Conservation (phyloP, 2,113 vertebrate species). For the Callorhinus ursinus region DNA sequence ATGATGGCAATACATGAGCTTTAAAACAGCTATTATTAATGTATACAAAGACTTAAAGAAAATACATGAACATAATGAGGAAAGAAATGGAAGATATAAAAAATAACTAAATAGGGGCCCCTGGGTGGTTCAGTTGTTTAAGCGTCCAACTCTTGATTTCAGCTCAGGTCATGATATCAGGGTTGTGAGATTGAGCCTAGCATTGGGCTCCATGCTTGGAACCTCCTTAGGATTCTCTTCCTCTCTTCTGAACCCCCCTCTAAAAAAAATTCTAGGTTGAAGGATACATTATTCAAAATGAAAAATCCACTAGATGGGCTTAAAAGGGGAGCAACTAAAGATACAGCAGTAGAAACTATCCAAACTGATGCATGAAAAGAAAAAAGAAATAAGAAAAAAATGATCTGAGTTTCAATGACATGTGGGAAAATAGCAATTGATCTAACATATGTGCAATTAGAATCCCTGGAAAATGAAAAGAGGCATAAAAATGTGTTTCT, state of each 20-base stretch:
- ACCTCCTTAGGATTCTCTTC: background rate
- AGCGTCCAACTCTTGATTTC: background rate
- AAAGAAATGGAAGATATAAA: background rate
- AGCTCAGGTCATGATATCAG: background rate
- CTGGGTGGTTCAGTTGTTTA: background rate
- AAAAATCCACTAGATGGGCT: background rate
- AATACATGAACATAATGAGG: background rate
- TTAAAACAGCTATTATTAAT: background rate
- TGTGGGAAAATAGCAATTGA: background rate
- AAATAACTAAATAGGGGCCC: background rate
- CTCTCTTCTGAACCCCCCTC: background rate
- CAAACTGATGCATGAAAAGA: background rate
- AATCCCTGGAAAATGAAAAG: background rate
- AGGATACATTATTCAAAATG: background rate
- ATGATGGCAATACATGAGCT: background rate
- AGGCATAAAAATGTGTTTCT: background rate
- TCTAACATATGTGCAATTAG: background rate
- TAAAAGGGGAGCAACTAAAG: background rate
- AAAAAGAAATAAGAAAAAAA: conserved; percentile 30
- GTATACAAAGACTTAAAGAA: background rate
- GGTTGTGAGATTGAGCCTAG: background rate
- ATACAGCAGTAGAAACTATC: background rate
- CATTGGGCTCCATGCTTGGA: background rate
- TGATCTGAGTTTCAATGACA: background rate
- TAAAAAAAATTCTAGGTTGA: background rate